phyloP scores from a whole-genome alignment of 2,113 vertebrate genomes.

The Dolichallabes microphthalmus region DNA sequence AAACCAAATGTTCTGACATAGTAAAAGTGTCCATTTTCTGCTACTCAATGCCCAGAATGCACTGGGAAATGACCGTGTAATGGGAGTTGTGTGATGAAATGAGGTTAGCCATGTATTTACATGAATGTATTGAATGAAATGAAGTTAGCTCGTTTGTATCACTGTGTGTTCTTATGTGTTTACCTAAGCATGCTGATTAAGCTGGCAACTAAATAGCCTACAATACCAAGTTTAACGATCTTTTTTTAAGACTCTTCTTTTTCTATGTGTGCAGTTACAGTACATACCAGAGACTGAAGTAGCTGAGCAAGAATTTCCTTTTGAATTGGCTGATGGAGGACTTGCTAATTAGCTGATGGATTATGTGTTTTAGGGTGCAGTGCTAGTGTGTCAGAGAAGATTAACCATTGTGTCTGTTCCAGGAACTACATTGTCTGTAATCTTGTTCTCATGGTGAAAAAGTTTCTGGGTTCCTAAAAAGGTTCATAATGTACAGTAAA shows the following conservation, averaged over 20 bases:
- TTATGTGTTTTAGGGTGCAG: background rate
- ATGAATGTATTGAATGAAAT: background rate
- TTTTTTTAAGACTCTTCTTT: background rate
- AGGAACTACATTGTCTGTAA: background rate
- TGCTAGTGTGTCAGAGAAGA: background rate
- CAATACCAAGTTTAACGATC: background rate
- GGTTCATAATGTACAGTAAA: background rate
- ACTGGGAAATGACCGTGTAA: background rate
- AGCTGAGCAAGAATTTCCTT: background rate
- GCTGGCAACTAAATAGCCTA: background rate
- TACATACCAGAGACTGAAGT: background rate
- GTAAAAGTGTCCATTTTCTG: background rate
- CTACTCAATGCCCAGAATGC: background rate
- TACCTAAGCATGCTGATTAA: background rate
- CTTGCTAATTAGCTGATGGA: conserved; percentile 10
- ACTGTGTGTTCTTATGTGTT: background rate
- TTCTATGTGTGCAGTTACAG: background rate
- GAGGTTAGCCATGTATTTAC: background rate
- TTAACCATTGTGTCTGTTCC: background rate
- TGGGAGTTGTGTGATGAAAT: background rate
- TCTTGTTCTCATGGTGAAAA: background rate
- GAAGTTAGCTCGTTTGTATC: background rate
- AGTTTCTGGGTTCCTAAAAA: background rate
- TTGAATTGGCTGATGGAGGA: background rate
- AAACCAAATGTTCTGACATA: background rate